Conservation (phyloP, 2,797 vertebrate species). For the Emydoidea blandingii region DNA sequence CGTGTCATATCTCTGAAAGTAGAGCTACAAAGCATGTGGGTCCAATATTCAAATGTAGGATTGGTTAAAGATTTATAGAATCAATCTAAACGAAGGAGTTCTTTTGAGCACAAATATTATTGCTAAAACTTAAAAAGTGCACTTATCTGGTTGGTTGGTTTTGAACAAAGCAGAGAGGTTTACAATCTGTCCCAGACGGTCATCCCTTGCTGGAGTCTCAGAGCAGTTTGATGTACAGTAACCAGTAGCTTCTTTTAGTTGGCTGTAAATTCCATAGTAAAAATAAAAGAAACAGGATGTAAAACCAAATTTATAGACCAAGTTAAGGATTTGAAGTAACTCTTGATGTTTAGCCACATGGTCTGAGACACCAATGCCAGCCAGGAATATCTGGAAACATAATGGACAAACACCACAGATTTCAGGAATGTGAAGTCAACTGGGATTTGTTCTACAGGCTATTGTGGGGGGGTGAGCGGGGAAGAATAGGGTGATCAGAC, state of each 20-base stretch:
- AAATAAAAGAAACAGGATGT: conserved; percentile 18
- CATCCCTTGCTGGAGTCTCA: conserved; percentile 28
- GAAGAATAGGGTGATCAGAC: too few relatives aligned
- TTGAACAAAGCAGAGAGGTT: conserved; percentile 48
- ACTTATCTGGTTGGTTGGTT: conserved; percentile 74
- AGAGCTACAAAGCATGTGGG: neutral
- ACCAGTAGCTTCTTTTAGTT: neutral
- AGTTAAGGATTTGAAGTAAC: conserved; percentile 72
- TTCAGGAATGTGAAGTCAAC: neutral
- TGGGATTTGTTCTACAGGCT: neutral
- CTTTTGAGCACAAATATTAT: neutral
- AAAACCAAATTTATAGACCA: conserved; percentile 65
- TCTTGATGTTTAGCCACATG: conserved; percentile 56
- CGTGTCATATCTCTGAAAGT: neutral
- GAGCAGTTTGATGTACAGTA: neutral
- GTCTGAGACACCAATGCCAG: neutral
- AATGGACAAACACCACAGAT: neutral
- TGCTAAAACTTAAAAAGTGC: conserved; percentile 57
- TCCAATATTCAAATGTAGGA: neutral
- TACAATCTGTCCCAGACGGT: conserved; percentile 47
- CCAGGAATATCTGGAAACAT: conserved; percentile 18
- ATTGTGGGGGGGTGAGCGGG: neutral
- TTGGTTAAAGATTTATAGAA: neutral
- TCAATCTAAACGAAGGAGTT: neutral
- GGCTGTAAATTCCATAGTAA: conserved; percentile 50